These are phyloP conservation scores for Sicus ferrugineus DNA, from an alignment of 2,888 invertebrate species.

Conservation along the genomic window DNA sequence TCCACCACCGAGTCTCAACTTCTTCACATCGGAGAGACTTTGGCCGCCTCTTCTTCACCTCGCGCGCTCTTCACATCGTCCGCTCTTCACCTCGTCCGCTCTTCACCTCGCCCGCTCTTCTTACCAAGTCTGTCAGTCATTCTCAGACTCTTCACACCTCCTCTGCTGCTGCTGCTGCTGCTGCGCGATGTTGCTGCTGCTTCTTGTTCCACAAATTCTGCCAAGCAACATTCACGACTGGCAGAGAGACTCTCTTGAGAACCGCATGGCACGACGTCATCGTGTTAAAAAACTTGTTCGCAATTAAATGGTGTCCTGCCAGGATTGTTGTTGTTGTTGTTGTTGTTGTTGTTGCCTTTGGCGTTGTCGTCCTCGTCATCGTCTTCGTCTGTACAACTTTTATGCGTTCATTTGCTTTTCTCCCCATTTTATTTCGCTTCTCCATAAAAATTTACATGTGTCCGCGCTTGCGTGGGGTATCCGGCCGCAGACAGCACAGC, in stretches of 20 bases:
- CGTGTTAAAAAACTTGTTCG: constrained; percentile 64
- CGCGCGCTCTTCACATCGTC: not conserved
- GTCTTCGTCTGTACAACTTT: not conserved
- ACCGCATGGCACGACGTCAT: constrained; percentile 42
- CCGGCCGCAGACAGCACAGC: constrained; percentile 9
- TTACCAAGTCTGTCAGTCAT: too few species aligned
- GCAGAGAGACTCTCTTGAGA: not conserved
- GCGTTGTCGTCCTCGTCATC: not conserved
- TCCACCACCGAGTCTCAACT: constrained; percentile 6
- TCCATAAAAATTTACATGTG: constrained; percentile 34
- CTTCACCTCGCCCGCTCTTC: too few species aligned
- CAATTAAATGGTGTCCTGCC: constrained; percentile 64
- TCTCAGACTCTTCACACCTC: too few species aligned
- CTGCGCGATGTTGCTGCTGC: not conserved
- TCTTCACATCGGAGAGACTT: not conserved
- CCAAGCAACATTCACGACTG: not conserved
- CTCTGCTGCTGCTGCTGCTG: not conserved
- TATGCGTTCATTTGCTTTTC: not conserved
- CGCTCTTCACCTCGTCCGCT: not conserved
- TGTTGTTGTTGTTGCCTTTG: constrained; percentile 15
- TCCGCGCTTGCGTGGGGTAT: constrained; percentile 37
- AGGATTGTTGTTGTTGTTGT: constrained; percentile 41
- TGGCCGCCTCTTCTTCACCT: not conserved
- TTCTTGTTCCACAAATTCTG: not conserved
- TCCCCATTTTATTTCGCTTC: too few species aligned